These are phyloP conservation scores for Campaea margaritaria DNA, from an alignment of 2,888 invertebrate genomes.

Conservation along the genomic window DNA sequence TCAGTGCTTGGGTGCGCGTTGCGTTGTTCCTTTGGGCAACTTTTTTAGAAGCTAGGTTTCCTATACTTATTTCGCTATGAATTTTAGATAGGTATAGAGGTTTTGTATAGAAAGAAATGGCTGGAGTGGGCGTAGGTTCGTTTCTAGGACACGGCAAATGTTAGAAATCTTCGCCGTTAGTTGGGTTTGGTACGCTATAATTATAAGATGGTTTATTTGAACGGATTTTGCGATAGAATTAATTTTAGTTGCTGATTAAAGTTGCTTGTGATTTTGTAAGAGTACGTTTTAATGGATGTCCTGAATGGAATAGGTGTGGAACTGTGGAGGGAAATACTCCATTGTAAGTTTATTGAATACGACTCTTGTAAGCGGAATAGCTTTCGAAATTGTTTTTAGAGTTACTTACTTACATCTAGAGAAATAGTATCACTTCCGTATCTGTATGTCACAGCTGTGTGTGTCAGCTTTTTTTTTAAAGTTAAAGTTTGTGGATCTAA, in stretches of 20 bases:
- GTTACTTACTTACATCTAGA: too few species aligned
- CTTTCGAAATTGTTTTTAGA: too few species aligned
- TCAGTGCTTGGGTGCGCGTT: conserved; percentile 8
- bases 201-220: conserved; percentile 41
- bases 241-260: conserved; percentile 28
- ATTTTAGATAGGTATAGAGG: conserved; percentile 81
- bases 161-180: conserved; percentile 74
- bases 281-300: background rate
- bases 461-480: too few species aligned
- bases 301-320: too few species aligned
- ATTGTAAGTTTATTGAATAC: too few species aligned
- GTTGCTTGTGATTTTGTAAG: conserved; percentile 12
- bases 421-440: too few species aligned
- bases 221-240: conserved; percentile 27
- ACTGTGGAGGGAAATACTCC: background rate
- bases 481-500: too few species aligned
- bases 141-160: conserved; percentile 81
- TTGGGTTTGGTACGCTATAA: conserved; percentile 34
- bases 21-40: conserved; percentile 33
- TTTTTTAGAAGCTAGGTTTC: conserved; percentile 80
- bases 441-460: too few species aligned
- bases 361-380: too few species aligned
- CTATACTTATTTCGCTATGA: conserved; percentile 84
- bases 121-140: conserved; percentile 76
- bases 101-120: conserved; percentile 82